Percentiles rank a stretch among this genome's conserved stretches.
Evolutionary conservation across 2,888 invertebrate genomes (phyloP).

Genomic region (Drosophila kuntzei): DNA sequence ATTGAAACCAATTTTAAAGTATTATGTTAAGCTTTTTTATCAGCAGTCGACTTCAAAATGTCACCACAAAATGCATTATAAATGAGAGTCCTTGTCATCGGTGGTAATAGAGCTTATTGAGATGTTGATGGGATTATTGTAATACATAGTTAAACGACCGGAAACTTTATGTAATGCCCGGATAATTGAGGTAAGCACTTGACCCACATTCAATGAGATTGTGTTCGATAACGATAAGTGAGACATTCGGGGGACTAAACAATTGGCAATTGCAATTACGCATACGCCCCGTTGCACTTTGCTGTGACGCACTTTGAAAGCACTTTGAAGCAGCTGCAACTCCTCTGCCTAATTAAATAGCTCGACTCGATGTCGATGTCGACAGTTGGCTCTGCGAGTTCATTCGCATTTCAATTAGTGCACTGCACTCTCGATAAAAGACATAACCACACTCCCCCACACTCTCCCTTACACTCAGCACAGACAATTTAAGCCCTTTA

Average conservation of each 20-base stretch:
- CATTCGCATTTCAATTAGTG: conserved; percentile 67
- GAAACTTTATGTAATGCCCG: conserved; percentile 41
- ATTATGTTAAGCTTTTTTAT: conserved; percentile 1
- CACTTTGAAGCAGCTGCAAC: conserved; percentile 29
- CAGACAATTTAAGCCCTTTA: conserved; percentile 19
- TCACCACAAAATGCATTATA: conserved; percentile 43
- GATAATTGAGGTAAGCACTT: conserved; percentile 58
- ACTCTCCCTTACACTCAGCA: conserved; percentile 2
- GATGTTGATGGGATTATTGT: conserved; percentile 30
- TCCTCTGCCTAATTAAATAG: conserved; percentile 61
- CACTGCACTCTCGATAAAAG: conserved; percentile 32
- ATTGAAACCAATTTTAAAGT: conserved; percentile 28
- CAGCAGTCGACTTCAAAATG: conserved; percentile 30
- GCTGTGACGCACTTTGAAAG: conserved; percentile 22
- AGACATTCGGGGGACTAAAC: conserved; percentile 8
- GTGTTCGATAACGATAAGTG: conserved; percentile 11
- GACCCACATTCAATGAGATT: conserved; percentile 41
- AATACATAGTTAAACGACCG: conserved; percentile 18
- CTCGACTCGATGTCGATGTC: conserved; percentile 34
- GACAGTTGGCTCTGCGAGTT: conserved; percentile 45
- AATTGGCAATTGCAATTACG: conserved; percentile 16
- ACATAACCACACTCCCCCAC: conserved; percentile 31
- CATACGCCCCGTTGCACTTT: conserved; percentile 22
- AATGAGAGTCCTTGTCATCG: conserved; percentile 40
- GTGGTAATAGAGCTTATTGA: conserved; percentile 54